Evolutionary conservation across 2,797 vertebrate species (phyloP), one percentile per base, ranked within the genome.

Genomic region (Syndactyla subalaris): DNA sequence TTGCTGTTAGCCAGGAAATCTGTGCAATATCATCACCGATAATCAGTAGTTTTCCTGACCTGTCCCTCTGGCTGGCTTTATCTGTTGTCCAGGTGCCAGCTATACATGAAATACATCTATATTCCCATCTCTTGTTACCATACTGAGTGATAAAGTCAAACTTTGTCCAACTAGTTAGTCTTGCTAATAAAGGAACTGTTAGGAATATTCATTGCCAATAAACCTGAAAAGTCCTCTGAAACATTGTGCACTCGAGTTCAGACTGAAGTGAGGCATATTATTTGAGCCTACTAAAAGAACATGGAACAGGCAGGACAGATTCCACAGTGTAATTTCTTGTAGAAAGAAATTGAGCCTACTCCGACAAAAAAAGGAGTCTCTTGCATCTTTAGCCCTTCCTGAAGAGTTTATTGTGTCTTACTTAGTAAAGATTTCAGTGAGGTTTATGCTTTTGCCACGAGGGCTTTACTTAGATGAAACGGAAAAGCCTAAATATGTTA

Each of bases 11-110:
- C 30, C 80, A 34, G 68, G 92, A 95, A 94, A 72, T 83, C 41
- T 87, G 49, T 73, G 32, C 15, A 26, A 22, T 34, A 51, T 1
- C 45, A 58, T 51, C 12, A 10, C 5, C 9, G 34, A 65, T 66
- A 70, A 92, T 58, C 72, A 49, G 67, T 36, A 71, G 65, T 93
- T 93, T 89, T 82, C 90, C 73, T 89, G 89, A 76, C 43, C 82
- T 86, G 27, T 57, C 70, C 89, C 14, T 41, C 62, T 78, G 24
- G 2, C 81, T 93, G 78, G 24, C 36, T 77, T 51, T 91, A 34
- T 88, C 38, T 46, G 57, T 57, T 87, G 48, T 78, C 80, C 80
- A 73, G 63, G 66, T 94, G 48, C 62, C 63, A 85, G 17, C 71
- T 76, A 4, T 76, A 51, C 24, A 91, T 61, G 88, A 95, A 93